These are phyloP conservation scores for Drosophila kikkawai DNA, from an alignment of 1,140 invertebrate genomes.

Conservation along the genomic window DNA sequence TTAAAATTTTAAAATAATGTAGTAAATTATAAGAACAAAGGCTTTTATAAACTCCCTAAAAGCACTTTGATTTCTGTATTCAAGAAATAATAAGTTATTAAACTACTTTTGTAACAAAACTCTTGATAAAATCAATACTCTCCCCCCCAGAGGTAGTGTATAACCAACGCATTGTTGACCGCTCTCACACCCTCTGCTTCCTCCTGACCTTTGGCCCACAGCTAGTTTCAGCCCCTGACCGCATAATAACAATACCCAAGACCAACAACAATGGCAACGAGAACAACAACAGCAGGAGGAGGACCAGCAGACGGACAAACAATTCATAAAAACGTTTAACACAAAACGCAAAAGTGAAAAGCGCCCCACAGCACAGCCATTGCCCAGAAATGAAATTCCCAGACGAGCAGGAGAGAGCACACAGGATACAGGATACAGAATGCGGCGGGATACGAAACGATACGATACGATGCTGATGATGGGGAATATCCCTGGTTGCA, in stretches of 20 bases:
- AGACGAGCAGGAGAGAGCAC: constrained; percentile 51
- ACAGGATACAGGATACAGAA: constrained; percentile 4
- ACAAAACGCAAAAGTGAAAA: constrained; percentile 77
- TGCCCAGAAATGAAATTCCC: constrained; percentile 70
- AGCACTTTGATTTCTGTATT: not conserved
- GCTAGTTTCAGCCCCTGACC: constrained; percentile 46
- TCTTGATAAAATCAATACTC: not conserved
- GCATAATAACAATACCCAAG: constrained; percentile 49
- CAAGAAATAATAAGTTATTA: not conserved
- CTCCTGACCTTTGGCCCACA: constrained; percentile 41
- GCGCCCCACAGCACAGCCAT: constrained; percentile 10
- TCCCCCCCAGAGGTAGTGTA: not conserved
- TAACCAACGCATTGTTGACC: constrained; percentile 2
- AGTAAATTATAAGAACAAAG: no score
- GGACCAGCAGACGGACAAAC: constrained; percentile 46
- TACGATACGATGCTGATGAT: not conserved
- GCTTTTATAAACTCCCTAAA: no score
- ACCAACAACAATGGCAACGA: constrained; percentile 8
- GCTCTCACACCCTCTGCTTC: not conserved
- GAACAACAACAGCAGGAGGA: constrained; percentile 23
- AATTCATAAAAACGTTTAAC: constrained; percentile 82
- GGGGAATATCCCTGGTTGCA: constrained; percentile 44
- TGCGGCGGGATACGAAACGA: not conserved
- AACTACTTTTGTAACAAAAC: not conserved
- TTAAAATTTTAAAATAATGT: not conserved